Evolutionary conservation across 2,113 vertebrate species (phyloP).

Genomic region (Nerophis lumbriciformis): DNA sequence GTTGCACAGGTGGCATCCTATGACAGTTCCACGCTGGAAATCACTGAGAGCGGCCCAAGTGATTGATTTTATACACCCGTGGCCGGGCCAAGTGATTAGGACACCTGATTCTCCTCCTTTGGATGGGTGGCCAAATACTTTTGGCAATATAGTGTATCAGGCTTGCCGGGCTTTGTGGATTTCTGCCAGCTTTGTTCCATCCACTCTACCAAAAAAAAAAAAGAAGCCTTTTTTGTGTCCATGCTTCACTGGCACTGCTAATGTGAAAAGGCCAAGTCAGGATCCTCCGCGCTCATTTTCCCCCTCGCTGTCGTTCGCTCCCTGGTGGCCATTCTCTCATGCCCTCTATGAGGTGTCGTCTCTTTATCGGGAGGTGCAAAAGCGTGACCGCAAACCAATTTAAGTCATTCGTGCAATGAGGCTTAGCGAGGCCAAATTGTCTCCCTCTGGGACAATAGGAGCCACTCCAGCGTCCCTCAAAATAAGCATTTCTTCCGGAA

Average conservation of each 20-base stretch:
- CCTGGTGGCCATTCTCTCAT: constrained; percentile 1
- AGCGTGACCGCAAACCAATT: constrained; percentile 66
- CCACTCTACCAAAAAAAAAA: background rate
- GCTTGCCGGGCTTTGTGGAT: constrained; percentile 30
- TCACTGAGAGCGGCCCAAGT: too few species aligned
- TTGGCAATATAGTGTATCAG: too few species aligned
- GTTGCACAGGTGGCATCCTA: too few species aligned
- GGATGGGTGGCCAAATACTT: too few species aligned
- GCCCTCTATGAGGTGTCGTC: constrained; percentile 46
- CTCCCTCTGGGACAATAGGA: constrained; percentile 60
- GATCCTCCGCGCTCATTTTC: constrained; percentile 50
- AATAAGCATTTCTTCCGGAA: constrained; percentile 50
- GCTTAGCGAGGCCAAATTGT: constrained; percentile 65
- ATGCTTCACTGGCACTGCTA: constrained; percentile 42
- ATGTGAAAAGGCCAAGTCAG: constrained; percentile 41
- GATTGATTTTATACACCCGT: too few species aligned
- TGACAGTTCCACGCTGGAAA: too few species aligned
- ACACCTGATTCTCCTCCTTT: too few species aligned
- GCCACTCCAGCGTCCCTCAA: constrained; percentile 58
- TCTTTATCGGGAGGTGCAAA: constrained; percentile 63
- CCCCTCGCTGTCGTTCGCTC: constrained; percentile 23
- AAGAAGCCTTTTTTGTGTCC: constrained; percentile 20
- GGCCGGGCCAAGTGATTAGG: too few species aligned
- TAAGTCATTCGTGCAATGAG: constrained; percentile 65
- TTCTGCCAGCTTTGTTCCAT: constrained; percentile 20